A percentile compares a stretch with the other conserved stretches of the same genome.
These are phyloP conservation scores for Hydrochoerus hydrochaeris DNA, from an alignment of 2,113 vertebrate species.

Conservation along the genomic window DNA sequence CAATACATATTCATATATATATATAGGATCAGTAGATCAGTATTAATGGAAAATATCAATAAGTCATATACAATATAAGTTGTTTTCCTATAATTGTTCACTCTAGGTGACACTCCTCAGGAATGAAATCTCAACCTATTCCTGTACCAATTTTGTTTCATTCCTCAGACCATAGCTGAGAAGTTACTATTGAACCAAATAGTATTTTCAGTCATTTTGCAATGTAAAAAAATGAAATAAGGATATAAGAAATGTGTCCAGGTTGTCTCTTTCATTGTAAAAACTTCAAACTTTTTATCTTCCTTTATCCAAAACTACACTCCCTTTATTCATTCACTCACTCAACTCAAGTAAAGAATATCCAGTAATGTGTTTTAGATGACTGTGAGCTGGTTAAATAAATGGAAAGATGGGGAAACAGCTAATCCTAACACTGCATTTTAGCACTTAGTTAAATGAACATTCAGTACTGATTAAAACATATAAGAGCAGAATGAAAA, in stretches of 20 bases:
- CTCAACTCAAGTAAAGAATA: neutral
- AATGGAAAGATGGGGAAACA: neutral
- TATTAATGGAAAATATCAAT: too few species aligned
- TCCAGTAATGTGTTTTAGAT: neutral
- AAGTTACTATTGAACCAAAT: neutral
- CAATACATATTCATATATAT: too few species aligned
- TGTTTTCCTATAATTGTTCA: too few species aligned
- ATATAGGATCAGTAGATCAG: too few species aligned
- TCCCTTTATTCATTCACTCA: neutral
- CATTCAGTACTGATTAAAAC: neutral
- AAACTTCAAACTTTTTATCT: neutral
- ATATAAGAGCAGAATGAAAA: too few species aligned
- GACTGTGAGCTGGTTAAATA: neutral
- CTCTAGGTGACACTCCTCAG: too few species aligned
- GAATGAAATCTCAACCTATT: too few species aligned
- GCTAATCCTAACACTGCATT: neutral
- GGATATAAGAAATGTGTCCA: neutral
- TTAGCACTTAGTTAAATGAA: neutral
- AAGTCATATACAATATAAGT: too few species aligned
- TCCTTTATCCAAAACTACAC: neutral
- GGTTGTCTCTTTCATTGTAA: neutral
- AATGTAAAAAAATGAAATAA: neutral
- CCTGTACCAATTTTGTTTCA: too few species aligned
- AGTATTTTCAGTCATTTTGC: neutral
- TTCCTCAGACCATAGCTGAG: neutral